phyloP scores from a whole-genome alignment of 2,797 vertebrate genomes.

The Emydoidea blandingii region DNA sequence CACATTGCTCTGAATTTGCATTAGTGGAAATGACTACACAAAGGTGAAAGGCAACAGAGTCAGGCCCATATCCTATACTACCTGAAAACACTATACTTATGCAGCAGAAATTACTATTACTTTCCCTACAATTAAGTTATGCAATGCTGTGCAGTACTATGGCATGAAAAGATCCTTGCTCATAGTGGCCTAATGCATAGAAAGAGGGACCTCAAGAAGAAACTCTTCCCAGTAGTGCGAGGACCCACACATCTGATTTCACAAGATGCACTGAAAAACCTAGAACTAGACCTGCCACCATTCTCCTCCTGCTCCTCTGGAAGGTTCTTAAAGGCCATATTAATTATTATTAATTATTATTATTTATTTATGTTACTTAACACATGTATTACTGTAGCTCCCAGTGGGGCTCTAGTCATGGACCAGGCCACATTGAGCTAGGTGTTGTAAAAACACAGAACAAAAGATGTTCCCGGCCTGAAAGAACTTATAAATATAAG shows the following conservation, averaged over 20 bases:
- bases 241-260: neutral
- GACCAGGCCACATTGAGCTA: neutral
- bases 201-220: neutral
- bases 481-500: neutral
- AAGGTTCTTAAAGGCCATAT: neutral
- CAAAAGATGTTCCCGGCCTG: too few relatives aligned
- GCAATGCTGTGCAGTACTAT: neutral
- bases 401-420: neutral
- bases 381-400: neutral
- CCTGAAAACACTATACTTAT: neutral
- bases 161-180: neutral
- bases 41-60: neutral
- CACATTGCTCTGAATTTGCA: neutral
- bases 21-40: neutral
- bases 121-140: conserved; percentile 9
- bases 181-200: neutral
- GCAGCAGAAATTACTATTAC: neutral
- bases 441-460: neutral
- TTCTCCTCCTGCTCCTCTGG: neutral
- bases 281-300: neutral
- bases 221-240: neutral
- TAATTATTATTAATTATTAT: neutral
- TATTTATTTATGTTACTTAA: neutral
- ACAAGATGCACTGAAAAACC: neutral
- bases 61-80: neutral